Percentiles rank a stretch among this genome's conserved stretches.
phyloP scores from a whole-genome alignment of 2,888 invertebrate species.

The Eucriotettix oculatus region DNA sequence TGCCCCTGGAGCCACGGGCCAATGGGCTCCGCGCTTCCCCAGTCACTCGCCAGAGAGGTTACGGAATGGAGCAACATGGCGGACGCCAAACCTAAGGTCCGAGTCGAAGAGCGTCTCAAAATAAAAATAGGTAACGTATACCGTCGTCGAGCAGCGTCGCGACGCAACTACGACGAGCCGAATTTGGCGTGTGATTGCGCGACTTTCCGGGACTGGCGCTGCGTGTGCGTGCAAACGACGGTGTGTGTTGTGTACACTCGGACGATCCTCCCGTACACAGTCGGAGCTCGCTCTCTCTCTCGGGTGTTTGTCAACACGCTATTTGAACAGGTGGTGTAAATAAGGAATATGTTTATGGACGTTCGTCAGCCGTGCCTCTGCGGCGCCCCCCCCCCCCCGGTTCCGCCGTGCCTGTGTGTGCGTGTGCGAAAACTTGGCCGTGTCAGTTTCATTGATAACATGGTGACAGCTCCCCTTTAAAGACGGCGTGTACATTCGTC shows the following conservation, averaged over 20 bases:
- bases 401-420: too few relatives aligned
- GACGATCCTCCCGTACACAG: background rate
- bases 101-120: conserved; percentile 84
- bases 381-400: too few relatives aligned
- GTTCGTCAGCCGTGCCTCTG: too few relatives aligned
- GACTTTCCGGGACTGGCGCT: background rate
- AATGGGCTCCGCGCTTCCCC: too few relatives aligned
- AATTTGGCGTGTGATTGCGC: background rate
- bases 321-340: conserved; percentile 7
- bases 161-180: background rate
- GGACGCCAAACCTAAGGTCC: conserved; percentile 77
- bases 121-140: conserved; percentile 78
- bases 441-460: too few relatives aligned
- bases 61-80: conserved; percentile 53
- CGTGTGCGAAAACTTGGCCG: too few relatives aligned
- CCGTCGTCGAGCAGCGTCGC: background rate
- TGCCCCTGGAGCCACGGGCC: too few relatives aligned
- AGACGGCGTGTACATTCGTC: too few relatives aligned
- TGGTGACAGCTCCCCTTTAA: too few relatives aligned
- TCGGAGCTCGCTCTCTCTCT: too few relatives aligned
- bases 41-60: too few relatives aligned
- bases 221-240: background rate
- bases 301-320: conserved; percentile 5
- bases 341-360: background rate
- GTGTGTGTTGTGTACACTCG: background rate